Conservation (phyloP, 2,888 invertebrate species). For the Lycaena phlaeas region DNA sequence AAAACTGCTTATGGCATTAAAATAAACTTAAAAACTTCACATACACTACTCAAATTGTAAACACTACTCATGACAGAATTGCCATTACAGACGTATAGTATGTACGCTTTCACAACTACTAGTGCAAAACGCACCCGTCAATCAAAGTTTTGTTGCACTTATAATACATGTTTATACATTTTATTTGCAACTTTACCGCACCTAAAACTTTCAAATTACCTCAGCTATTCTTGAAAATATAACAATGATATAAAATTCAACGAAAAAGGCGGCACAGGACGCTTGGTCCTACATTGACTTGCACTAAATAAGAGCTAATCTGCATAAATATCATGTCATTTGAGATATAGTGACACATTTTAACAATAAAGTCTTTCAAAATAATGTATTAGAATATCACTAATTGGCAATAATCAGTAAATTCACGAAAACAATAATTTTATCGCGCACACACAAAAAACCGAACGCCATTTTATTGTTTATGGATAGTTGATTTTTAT, state of each 20-base stretch:
- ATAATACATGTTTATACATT: conserved; percentile 19
- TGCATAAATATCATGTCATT: conserved; percentile 22
- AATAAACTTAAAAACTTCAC: conserved; percentile 50
- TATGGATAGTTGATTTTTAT: conserved; percentile 36
- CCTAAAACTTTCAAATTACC: conserved; percentile 27
- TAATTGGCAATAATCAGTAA: conserved; percentile 30
- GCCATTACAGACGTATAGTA: conserved; percentile 59
- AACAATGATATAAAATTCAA: conserved; percentile 39
- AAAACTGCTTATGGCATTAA: conserved; percentile 38
- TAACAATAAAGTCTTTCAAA: conserved; percentile 24
- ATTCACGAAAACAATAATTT: conserved; percentile 62
- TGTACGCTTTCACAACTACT: conserved; percentile 68
- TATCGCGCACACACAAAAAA: conserved; percentile 70
- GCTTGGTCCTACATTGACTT: conserved; percentile 56
- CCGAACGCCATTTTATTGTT: conserved; percentile 71
- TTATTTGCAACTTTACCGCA: conserved; percentile 7
- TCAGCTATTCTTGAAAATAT: conserved; percentile 4
- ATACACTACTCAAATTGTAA: conserved; percentile 60
- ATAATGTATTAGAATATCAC: conserved; percentile 22
- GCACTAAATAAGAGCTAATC: conserved; percentile 39
- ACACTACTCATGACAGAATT: conserved; percentile 68
- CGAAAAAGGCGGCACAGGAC: conserved; percentile 62
- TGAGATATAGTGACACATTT: conserved; percentile 27
- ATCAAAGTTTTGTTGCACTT: conserved; percentile 45
- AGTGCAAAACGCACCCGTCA: conserved; percentile 59